phyloP scores from a whole-genome alignment of 1,140 invertebrate genomes.

The Anastrepha ludens region DNA sequence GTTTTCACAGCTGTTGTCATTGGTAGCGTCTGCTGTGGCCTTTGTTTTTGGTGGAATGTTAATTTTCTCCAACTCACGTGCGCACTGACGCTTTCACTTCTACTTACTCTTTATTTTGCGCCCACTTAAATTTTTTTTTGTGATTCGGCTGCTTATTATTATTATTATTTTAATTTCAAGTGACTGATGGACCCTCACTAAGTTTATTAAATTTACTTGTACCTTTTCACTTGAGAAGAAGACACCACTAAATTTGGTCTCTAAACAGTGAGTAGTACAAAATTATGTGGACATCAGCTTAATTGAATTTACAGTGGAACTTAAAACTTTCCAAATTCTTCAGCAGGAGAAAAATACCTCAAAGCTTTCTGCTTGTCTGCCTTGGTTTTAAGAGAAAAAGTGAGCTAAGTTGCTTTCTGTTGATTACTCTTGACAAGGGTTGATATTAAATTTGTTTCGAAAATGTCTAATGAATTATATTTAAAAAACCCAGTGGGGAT shows the following conservation, averaged over 20 bases:
- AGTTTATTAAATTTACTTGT: neutral
- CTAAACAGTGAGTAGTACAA: no score
- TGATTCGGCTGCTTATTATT: neutral
- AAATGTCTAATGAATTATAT: neutral
- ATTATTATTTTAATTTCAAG: neutral
- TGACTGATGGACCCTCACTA: neutral
- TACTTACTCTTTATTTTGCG: neutral
- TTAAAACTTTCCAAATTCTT: no score
- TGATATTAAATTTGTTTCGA: neutral
- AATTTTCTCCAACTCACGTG: slow-evolving; percentile 38
- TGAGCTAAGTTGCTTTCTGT: neutral
- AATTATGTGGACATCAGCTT: neutral
- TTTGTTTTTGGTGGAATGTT: slow-evolving; percentile 34
- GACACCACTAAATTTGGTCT: no score
- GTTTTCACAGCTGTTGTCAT: slow-evolving; percentile 20
- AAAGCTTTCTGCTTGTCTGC: no score
- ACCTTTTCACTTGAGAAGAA: no score
- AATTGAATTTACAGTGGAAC: slow-evolving; percentile 18
- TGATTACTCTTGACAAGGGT: slow-evolving; percentile 40
- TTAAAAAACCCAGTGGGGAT: no score
- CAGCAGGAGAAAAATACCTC: no score
- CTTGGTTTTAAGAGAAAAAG: neutral
- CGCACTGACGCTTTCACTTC: neutral
- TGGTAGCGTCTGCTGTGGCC: neutral
- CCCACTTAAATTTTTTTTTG: neutral